Percentiles rank a stretch among this genome's conserved stretches.
Evolutionary conservation across 2,113 vertebrate species (phyloP).

Genomic region (Rhabdomys dilectus): DNA sequence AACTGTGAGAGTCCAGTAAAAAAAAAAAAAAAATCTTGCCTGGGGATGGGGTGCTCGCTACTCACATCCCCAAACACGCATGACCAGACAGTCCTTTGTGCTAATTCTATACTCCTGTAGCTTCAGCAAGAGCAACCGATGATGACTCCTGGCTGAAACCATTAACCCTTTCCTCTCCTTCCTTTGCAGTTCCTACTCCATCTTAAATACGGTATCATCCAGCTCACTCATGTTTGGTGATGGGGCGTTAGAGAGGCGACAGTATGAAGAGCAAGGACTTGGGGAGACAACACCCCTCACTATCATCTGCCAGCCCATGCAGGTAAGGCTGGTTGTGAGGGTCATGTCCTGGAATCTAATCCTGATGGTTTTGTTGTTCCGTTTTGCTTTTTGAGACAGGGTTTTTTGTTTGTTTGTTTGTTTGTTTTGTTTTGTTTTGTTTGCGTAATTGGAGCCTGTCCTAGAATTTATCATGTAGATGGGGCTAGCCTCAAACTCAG

Average conservation of each 20-base stretch:
- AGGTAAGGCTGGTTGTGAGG: constrained; percentile 86
- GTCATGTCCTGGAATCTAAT: background rate
- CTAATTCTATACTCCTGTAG: background rate
- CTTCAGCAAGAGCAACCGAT: rapidly evolving
- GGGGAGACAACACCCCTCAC: constrained; percentile 89
- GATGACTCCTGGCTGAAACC: background rate
- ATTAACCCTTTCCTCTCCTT: constrained; percentile 33
- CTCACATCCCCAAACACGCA: no score
- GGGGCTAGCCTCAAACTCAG: background rate
- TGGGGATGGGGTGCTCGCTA: background rate
- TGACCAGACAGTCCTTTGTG: rapidly evolving
- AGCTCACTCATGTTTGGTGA: constrained; percentile 88
- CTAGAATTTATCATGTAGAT: background rate
- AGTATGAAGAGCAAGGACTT: constrained; percentile 91
- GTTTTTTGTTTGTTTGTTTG: no score
- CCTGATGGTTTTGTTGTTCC: background rate
- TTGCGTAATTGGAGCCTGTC: background rate
- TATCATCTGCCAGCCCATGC: constrained; percentile 94
- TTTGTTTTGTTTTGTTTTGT: no score
- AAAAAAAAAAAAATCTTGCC: background rate
- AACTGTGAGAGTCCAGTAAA: background rate
- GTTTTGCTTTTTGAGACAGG: background rate
- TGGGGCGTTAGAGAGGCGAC: constrained; percentile 89
- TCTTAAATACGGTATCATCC: constrained; percentile 89
- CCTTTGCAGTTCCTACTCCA: constrained; percentile 93